These are phyloP conservation scores for Euproctis similis DNA, from an alignment of 2,888 invertebrate genomes.

Conservation along the genomic window DNA sequence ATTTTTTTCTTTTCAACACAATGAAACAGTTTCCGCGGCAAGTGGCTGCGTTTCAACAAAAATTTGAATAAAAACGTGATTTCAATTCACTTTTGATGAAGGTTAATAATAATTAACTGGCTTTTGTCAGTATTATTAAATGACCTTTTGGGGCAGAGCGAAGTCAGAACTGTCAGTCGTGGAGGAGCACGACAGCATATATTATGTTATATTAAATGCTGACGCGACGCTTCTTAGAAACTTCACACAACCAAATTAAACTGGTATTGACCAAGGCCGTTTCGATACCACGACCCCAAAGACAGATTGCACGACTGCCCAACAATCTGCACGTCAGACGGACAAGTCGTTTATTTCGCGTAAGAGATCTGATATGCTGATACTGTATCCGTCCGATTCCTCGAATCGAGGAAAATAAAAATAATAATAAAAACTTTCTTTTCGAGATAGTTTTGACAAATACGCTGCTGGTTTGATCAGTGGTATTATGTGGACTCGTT, in stretches of 20 bases:
- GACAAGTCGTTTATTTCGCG: slow-evolving; percentile 2
- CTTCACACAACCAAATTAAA: no score
- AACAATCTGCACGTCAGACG: slow-evolving; percentile 8
- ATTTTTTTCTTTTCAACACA: no score
- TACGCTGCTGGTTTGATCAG: slow-evolving; percentile 10
- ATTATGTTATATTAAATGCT: slow-evolving; percentile 32
- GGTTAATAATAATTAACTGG: no score
- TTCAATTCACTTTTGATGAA: no score
- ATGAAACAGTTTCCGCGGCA: no score
- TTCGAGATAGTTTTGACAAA: slow-evolving; percentile 21
- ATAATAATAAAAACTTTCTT: slow-evolving; percentile 26
- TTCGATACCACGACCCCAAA: slow-evolving; percentile 7
- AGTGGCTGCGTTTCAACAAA: no score
- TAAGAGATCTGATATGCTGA: slow-evolving; percentile 15
- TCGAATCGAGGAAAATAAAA: slow-evolving; percentile 20
- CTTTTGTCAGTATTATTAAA: no score
- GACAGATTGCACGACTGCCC: neutral
- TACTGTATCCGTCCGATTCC: slow-evolving; percentile 10
- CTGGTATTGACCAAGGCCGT: slow-evolving; percentile 16
- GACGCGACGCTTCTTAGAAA: slow-evolving; percentile 17
- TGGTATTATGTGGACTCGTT: no score
- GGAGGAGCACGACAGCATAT: no score
- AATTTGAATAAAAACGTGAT: no score
- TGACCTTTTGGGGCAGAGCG: no score
- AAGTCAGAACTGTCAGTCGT: no score